A percentile compares a stretch with the other conserved stretches of the same genome.
Evolutionary conservation across 2,113 vertebrate genomes (phyloP).

Genomic region (Tautogolabrus adspersus): DNA sequence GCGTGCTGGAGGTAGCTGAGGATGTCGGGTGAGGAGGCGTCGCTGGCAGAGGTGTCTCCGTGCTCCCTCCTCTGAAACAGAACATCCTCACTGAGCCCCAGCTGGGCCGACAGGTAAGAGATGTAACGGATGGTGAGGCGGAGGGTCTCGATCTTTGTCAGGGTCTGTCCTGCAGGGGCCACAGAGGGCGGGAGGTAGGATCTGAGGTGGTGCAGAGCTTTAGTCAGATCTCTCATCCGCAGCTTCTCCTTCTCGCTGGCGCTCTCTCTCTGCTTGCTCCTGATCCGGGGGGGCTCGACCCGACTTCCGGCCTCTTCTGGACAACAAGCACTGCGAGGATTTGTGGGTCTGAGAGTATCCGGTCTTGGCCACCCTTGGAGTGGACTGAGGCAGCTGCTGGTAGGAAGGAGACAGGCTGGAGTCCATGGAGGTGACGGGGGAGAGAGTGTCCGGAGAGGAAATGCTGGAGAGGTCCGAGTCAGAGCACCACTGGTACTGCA

Average conservation of each 20-base stretch:
- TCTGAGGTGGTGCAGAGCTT: constrained; percentile 85
- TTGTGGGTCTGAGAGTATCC: constrained; percentile 36
- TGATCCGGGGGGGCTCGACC: constrained; percentile 68
- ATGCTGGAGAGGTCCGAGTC: constrained; percentile 83
- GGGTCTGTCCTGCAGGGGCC: constrained; percentile 82
- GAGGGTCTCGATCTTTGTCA: constrained; percentile 88
- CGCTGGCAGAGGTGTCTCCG: constrained; percentile 53
- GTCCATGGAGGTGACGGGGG: constrained; percentile 80
- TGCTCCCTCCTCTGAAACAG: constrained; percentile 72
- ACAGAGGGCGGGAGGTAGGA: constrained; percentile 86
- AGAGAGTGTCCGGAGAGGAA: constrained; percentile 82
- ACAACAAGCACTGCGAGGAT: constrained; percentile 29
- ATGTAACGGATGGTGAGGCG: constrained; percentile 87
- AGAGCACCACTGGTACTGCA: constrained; percentile 82
- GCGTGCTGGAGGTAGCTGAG: constrained; percentile 72
- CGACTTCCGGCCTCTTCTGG: constrained; percentile 43
- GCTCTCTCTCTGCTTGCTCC: constrained; percentile 85
- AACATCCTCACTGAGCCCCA: constrained; percentile 82
- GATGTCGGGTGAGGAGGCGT: constrained; percentile 69
- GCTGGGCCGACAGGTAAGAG: constrained; percentile 83
- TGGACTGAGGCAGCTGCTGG: constrained; percentile 59
- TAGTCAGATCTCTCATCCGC: constrained; percentile 87
- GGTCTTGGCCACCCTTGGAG: constrained; percentile 27
- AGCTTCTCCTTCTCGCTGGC: constrained; percentile 88
- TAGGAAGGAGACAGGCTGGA: constrained; percentile 77